A percentile compares a stretch with the other conserved stretches of the same genome.
phyloP scores from a whole-genome alignment of 2,113 vertebrate species.

The Bubo blakistoni region DNA sequence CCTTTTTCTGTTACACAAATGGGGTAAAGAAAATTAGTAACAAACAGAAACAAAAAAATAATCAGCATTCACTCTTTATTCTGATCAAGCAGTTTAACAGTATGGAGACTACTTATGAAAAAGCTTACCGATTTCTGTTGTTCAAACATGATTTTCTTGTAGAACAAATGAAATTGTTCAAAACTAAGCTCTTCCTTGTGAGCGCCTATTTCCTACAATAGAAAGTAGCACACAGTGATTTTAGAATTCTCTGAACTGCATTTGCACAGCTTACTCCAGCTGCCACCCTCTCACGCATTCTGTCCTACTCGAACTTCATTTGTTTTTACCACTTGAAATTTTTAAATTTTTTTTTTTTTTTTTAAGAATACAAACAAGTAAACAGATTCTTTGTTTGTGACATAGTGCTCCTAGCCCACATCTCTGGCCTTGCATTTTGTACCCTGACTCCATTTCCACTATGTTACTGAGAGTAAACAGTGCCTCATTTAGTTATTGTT shows the following conservation, averaged over 20 bases:
- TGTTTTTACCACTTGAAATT: background rate
- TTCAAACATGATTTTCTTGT: slow-evolving; percentile 96
- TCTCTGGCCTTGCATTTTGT: background rate
- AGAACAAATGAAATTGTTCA: slow-evolving; percentile 94
- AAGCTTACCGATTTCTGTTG: slow-evolving; percentile 86
- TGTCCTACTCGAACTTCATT: background rate
- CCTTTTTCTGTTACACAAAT: background rate
- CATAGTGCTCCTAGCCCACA: background rate
- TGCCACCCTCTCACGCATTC: background rate
- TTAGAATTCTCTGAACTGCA: background rate
- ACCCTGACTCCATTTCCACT: background rate
- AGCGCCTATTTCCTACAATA: slow-evolving; percentile 82
- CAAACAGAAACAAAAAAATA: background rate
- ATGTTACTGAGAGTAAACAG: background rate
- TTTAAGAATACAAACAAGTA: background rate
- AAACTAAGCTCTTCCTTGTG: slow-evolving; percentile 91
- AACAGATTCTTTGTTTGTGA: background rate
- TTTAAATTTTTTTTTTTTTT: background rate
- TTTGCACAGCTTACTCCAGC: background rate
- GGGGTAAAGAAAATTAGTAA: background rate
- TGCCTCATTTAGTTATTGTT: background rate
- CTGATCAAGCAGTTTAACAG: background rate
- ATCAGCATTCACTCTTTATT: background rate
- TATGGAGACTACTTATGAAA: background rate
- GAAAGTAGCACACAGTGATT: background rate